Evolutionary conservation across 2,888 invertebrate species (phyloP).

Genomic region (Parasteatoda lunata): DNA sequence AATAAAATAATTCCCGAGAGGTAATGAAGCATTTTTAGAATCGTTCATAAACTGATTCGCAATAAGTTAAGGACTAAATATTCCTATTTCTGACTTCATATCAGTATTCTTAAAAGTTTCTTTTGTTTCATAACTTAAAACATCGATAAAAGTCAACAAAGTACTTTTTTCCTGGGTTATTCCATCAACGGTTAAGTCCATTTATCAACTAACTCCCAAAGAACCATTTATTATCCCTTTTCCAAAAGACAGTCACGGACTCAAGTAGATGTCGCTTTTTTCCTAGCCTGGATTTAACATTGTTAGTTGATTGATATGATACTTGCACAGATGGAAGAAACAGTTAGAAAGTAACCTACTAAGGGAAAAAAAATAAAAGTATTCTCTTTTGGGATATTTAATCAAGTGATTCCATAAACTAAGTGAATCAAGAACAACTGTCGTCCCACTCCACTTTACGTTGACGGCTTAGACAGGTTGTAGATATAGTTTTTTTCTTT

Average conservation of each 20-base stretch:
- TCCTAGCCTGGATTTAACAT: not conserved
- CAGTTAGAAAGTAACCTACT: not conserved
- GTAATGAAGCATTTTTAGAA: too few relatives aligned
- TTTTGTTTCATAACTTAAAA: not conserved
- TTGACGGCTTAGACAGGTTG: not conserved
- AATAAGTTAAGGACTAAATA: too few relatives aligned
- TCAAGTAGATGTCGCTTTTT: not conserved
- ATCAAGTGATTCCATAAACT: conserved; percentile 33
- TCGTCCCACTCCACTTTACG: conserved; percentile 5
- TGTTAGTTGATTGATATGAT: conserved; percentile 13
- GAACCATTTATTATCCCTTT: not conserved
- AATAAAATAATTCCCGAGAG: too few relatives aligned
- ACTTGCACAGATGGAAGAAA: not conserved
- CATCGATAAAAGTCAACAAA: not conserved
- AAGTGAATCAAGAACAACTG: conserved; percentile 20
- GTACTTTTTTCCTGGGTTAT: not conserved
- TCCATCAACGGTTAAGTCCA: not conserved
- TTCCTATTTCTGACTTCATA: too few relatives aligned
- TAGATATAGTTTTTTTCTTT: not conserved
- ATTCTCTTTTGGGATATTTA: not conserved
- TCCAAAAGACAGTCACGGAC: not conserved
- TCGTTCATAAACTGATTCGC: too few relatives aligned
- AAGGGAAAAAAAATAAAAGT: not conserved
- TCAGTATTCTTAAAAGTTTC: not conserved
- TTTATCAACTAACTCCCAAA: not conserved